Evolutionary conservation across 2,888 invertebrate genomes (phyloP), one percentile per base, ranked within the genome.

Genomic region (Brachyopa scutellaris): DNA sequence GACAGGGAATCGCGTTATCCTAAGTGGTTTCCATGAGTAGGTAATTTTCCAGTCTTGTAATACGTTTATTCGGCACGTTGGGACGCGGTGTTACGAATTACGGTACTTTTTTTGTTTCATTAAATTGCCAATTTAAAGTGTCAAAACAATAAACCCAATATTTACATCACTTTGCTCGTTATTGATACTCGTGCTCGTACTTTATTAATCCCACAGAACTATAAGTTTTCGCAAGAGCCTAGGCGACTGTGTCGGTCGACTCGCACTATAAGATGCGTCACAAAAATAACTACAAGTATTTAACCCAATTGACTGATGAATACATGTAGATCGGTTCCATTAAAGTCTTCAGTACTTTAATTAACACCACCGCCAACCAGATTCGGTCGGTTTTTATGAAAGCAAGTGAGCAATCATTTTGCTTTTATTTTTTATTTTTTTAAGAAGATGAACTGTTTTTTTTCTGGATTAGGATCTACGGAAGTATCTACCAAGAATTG

Each of bases 291-390:
- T 55, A 31, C 57, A 17, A 49, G 38, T 64, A 76, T 61, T 76
- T 67, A 45, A 76, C 67, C 69, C n/a, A 67, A 76, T 76, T 76
- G 69, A 67, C 9, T n/a, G 33, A 49, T 61, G 76, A 51, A 33
- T 59, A 33, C 11, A 23, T 49, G 11, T 33, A 42, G 55, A 42
- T 74, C 40, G 23, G 40, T 42, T 67, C 9, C 36, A 76, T 59
- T 67, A 64, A 15, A 23, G 33, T 49, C 29, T 61, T 67, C 59
- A 49, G 59, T 42, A 29, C 38, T 59, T 76, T 36, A 76, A 51
- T 69, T 61, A 61, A 61, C 59, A 36, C 67, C 55, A 69, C 45
- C 31, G 21, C 13, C 47, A 77, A 69, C 69, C 61, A 77, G 76
- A 77, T 77, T 53, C n/a, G 31, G 47, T 61, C 61, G 53, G 76